Conservation (phyloP, 2,113 vertebrate species). For the Xenotilapia longispinis region DNA sequence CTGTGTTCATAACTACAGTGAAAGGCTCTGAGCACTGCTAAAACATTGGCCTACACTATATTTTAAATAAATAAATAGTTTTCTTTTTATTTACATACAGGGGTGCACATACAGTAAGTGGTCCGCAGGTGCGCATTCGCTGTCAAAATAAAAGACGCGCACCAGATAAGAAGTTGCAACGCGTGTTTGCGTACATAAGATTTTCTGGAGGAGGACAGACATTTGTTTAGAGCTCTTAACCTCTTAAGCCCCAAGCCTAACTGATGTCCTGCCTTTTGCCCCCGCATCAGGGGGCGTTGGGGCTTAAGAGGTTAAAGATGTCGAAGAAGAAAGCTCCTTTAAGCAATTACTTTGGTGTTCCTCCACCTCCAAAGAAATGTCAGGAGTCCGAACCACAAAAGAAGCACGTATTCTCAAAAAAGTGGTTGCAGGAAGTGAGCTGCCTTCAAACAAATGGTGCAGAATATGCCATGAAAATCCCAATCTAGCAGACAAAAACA, state of each 20-base stretch:
- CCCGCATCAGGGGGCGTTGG: no score
- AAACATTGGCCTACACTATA: neutral
- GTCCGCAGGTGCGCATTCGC: accelerated
- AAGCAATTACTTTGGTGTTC: accelerated
- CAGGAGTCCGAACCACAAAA: neutral
- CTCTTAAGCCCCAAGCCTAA: no score
- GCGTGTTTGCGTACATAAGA: accelerated
- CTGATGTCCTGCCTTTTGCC: no score
- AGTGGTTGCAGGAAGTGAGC: neutral
- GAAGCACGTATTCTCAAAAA: accelerated
- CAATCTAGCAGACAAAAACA: accelerated
- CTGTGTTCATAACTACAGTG: neutral
- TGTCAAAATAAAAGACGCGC: accelerated
- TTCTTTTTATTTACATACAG: neutral
- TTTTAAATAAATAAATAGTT: neutral
- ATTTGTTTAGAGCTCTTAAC: neutral
- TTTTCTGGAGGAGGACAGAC: neutral
- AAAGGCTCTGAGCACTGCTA: accelerated
- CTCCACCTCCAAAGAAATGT: neutral
- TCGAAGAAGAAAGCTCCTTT: accelerated
- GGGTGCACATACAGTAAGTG: accelerated
- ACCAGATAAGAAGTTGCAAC: neutral
- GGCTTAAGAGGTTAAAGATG: neutral
- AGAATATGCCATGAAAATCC: neutral
- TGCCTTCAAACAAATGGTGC: neutral